These are phyloP conservation scores for Cecidostiba fungosa DNA, from an alignment of 2,888 invertebrate genomes.

Conservation along the genomic window DNA sequence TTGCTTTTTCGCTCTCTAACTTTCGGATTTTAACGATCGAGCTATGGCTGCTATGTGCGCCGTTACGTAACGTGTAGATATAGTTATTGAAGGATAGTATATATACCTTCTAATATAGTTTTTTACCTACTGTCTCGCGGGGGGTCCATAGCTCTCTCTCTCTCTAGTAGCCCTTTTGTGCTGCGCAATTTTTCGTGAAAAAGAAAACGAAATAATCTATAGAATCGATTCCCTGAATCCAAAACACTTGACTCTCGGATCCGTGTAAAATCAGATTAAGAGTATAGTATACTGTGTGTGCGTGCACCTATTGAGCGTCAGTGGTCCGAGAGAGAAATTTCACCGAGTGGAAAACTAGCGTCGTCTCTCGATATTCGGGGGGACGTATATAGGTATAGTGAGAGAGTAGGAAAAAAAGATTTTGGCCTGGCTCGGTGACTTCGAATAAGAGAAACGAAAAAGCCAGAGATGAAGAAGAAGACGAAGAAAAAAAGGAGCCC, in stretches of 20 bases:
- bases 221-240: neutral
- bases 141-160: constrained; percentile 4
- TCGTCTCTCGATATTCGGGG: constrained; percentile 46
- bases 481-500: constrained; percentile 42
- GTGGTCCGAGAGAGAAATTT: constrained; percentile 33
- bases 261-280: constrained; percentile 26
- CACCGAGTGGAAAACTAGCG: constrained; percentile 65
- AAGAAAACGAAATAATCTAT: neutral
- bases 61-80: neutral
- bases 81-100: neutral
- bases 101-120: no score
- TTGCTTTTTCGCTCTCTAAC: neutral
- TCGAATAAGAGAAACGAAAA: constrained; percentile 49
- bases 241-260: constrained; percentile 12
- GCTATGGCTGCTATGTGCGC: neutral
- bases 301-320: neutral
- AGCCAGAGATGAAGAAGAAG: constrained; percentile 45
- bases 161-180: neutral
- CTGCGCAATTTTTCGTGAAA: neutral
- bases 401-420: constrained; percentile 51
- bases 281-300: constrained; percentile 24
- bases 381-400: constrained; percentile 33
- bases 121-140: neutral
- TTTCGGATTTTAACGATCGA: neutral
- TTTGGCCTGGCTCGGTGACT: constrained; percentile 43